Conservation (phyloP, 2,113 vertebrate genomes). For the Microtus ochrogaster region DNA sequence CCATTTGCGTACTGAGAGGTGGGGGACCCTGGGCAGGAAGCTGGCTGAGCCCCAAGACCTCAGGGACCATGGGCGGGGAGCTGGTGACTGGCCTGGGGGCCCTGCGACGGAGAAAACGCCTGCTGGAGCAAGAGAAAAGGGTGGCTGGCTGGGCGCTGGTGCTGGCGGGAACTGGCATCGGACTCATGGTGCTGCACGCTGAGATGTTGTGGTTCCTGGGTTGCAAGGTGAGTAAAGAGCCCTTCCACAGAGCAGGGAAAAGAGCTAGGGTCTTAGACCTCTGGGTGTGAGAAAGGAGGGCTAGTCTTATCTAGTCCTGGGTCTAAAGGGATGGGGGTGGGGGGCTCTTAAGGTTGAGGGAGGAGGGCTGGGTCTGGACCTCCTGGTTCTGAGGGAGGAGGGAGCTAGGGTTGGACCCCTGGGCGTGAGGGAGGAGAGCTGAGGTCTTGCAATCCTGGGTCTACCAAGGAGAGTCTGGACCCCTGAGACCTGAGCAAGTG, state of each 20-base stretch:
- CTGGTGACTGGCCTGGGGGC: slow-evolving; percentile 76
- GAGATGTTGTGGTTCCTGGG: slow-evolving; percentile 82
- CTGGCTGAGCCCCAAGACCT: slow-evolving; percentile 80
- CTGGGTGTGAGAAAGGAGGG: neutral
- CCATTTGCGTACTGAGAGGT: slow-evolving; percentile 77
- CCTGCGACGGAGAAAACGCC: slow-evolving; percentile 71
- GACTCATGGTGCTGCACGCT: slow-evolving; percentile 79
- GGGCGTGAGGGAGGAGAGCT: neutral
- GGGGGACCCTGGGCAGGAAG: slow-evolving; percentile 78
- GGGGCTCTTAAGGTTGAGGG: neutral
- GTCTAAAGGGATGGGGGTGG: no score
- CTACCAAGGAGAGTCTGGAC: neutral
- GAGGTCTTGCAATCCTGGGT: neutral
- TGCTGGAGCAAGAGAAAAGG: slow-evolving; percentile 80
- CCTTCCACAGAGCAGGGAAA: neutral
- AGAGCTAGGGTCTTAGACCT: no score
- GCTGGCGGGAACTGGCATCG: slow-evolving; percentile 74
- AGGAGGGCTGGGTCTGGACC: neutral
- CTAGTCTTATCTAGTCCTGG: no score
- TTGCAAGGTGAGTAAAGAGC: slow-evolving; percentile 71
- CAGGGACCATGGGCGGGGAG: slow-evolving; percentile 78
- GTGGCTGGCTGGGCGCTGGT: slow-evolving; percentile 78
- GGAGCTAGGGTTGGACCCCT: fast-evolving
- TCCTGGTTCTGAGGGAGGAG: neutral
- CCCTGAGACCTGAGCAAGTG: neutral